Base-by-base conservation (phyloP, 2,113 vertebrate species). In the Cacatua alba region DNA sequence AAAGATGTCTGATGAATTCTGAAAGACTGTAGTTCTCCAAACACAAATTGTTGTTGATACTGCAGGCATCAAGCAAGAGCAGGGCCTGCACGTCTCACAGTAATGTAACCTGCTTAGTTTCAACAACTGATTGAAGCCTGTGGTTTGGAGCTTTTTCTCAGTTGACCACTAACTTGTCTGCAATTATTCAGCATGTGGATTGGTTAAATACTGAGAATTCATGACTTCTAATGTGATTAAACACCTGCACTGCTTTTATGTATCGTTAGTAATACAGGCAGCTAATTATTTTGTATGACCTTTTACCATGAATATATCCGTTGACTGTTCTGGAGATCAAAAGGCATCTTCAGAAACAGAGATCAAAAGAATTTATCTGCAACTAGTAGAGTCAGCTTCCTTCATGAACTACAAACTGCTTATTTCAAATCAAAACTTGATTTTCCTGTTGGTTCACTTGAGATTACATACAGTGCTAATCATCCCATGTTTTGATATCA, bases 181-280 rank as follows among this genome's bases (percentile, higher is more conserved):
- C 78, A 92, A 95, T 60, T 55, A 82, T 72, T 91, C 35, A 79
- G 62, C 39, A 62, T 7, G 20, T 68, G 19, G 33, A 84, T n/a
- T 63, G 13, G 60, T 79, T 76, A 92, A 92, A 89, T 59, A 78
- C 29, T 41, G 53, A 82, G 71, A 82, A 82, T 48, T 74, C 55
- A 51, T 33, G 18, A 70, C 33, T 35, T 70, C 43, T 60, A 51
- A 51, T 11, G 44, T 76, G 57, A 89, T 79, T 87, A 79, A 92
- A 92, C 33, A 92, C 44, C 62, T 85, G 37, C 48, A 62, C 7
- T 65, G 17, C 29, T 89, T 94, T 95, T 46, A 93, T 57, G 23
- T 79, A 90, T 76, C 72, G 91, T 79, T 87, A 92, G 89, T 87
- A 94, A 91, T 67, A 78, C 79, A 89, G 82, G 17, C 14, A 94